These are phyloP conservation scores for Brenthis ino DNA, from an alignment of 2,888 invertebrate species.

Conservation along the genomic window DNA sequence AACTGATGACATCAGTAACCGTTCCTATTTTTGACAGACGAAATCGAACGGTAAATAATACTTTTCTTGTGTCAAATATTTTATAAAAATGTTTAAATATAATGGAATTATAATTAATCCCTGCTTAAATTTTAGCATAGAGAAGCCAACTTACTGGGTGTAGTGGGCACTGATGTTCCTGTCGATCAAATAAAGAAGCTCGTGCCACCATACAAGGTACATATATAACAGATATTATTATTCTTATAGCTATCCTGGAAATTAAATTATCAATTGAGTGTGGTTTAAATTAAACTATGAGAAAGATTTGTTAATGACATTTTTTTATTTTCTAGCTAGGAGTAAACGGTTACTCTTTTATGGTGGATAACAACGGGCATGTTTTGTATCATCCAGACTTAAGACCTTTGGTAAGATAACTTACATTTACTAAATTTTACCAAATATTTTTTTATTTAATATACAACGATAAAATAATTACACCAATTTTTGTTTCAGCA, in stretches of 20 bases:
- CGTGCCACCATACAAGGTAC: slow-evolving; percentile 95
- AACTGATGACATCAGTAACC: slow-evolving; percentile 95
- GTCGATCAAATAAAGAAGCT: slow-evolving; percentile 97
- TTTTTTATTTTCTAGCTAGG: slow-evolving; percentile 87
- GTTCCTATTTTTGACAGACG: slow-evolving; percentile 97
- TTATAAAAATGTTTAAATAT: slow-evolving; percentile 8
- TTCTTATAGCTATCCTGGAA: neutral
- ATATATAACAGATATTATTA: neutral
- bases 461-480: neutral
- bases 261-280: neutral
- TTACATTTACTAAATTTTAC: neutral
- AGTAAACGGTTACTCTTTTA: slow-evolving; percentile 97
- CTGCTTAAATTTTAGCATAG: slow-evolving; percentile 83
- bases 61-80: neutral
- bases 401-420: slow-evolving; percentile 89
- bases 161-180: slow-evolving; percentile 98
- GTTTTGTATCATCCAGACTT: slow-evolving; percentile 97
- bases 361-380: slow-evolving; percentile 98
- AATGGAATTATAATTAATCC: slow-evolving; percentile 3
- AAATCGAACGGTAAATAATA: slow-evolving; percentile 87
- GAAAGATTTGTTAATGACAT: neutral
- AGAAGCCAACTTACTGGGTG: slow-evolving; percentile 96
- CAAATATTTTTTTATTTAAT: neutral
- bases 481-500: slow-evolving; percentile 70
- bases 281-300: neutral